phyloP scores from a whole-genome alignment of 30 jellyfish, hydroid and myxozoan genomes.

The Catostylus mosaicus region DNA sequence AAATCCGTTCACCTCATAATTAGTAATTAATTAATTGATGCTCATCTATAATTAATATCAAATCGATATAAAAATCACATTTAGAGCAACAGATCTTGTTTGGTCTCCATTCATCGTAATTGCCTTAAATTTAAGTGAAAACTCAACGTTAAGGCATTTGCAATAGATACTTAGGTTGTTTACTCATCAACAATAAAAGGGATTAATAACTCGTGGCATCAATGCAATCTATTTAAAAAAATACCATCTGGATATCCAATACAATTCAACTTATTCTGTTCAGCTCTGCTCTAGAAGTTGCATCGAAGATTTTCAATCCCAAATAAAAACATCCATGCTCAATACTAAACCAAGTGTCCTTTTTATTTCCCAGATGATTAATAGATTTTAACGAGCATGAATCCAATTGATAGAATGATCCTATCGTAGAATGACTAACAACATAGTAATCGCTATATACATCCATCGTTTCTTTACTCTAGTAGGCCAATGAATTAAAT shows the following conservation, averaged over 20 bases:
- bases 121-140: not conserved
- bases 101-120: not conserved
- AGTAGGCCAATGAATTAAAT: no score
- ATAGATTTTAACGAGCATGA: no score
- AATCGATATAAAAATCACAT: constrained; percentile 4
- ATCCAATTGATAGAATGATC: no score
- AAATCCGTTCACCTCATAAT: not conserved
- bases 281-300: no score
- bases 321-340: no score
- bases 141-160: not conserved
- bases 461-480: no score
- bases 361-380: no score
- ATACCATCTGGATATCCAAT: not conserved
- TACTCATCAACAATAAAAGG: not conserved
- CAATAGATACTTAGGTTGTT: not conserved
- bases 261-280: not conserved
- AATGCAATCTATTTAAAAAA: not conserved
- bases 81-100: not conserved
- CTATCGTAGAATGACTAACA: no score
- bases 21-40: constrained; percentile 14
- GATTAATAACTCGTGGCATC: not conserved
- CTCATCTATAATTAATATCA: constrained; percentile 34
- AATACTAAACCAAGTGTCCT: no score
- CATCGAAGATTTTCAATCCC: no score
- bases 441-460: no score